Evolutionary conservation across 2,888 invertebrate species (phyloP).

Genomic region (Lypha dubia): DNA sequence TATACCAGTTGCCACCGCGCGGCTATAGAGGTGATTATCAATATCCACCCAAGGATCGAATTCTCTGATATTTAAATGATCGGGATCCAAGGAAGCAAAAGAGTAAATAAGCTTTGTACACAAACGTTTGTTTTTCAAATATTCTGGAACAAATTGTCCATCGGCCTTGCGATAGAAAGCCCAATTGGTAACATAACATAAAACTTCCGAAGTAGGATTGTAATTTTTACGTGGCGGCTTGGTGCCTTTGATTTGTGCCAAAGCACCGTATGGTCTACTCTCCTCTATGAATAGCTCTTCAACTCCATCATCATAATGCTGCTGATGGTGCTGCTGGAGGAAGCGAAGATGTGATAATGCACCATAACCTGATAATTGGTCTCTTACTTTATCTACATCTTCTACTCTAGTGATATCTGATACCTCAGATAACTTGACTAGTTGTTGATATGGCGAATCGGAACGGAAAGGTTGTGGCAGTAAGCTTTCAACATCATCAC

Average conservation of each 20-base stretch:
- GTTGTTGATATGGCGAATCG: conserved; percentile 82
- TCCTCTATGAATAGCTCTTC: conserved; percentile 42
- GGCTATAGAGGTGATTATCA: conserved; percentile 92
- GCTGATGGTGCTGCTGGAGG: background rate
- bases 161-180: conserved; percentile 92
- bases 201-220: conserved; percentile 84
- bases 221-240: conserved; percentile 76
- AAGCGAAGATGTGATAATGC: conserved; percentile 69
- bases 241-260: conserved; percentile 75
- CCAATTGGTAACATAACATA: conserved; percentile 96
- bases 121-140: conserved; percentile 88
- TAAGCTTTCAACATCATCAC: conserved; percentile 72
- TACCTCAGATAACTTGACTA: conserved; percentile 78
- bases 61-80: conserved; percentile 89
- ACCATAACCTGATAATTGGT: conserved; percentile 76
- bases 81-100: conserved; percentile 93
- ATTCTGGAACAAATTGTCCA: conserved; percentile 93
- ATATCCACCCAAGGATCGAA: conserved; percentile 95
- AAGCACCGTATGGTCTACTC: conserved; percentile 77
- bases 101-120: conserved; percentile 96
- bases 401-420: conserved; percentile 76
- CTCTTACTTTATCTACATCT: conserved; percentile 75
- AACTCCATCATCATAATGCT: conserved; percentile 27
- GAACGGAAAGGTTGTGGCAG: conserved; percentile 80
- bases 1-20: conserved; percentile 88